Conservation (phyloP, 2,888 invertebrate species). For the Heteromurus nitidus region DNA sequence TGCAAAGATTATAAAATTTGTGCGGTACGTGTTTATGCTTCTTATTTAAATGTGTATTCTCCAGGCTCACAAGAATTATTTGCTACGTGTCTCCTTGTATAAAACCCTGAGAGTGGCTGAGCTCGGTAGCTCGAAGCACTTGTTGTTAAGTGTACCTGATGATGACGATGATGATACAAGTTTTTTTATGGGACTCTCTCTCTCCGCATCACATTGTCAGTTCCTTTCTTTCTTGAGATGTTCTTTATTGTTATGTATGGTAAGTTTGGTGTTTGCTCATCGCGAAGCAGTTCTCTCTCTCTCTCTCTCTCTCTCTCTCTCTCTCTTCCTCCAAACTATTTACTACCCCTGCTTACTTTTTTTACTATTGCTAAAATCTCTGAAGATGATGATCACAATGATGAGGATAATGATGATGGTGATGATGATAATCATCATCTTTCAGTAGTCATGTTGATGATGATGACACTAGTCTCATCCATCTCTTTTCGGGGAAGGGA, state of each 20-base stretch:
- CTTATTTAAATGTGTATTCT: no score
- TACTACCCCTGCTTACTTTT: constrained; percentile 19
- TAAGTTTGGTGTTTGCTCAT: not conserved
- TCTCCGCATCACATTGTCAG: constrained; percentile 18
- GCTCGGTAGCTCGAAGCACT: constrained; percentile 43
- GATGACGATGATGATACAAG: constrained; percentile 51
- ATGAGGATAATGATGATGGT: constrained; percentile 47
- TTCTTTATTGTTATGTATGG: constrained; percentile 27
- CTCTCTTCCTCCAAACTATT: not conserved
- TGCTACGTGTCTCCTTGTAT: constrained; percentile 27
- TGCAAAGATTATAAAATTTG: no score
- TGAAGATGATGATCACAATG: constrained; percentile 31
- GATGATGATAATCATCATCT: constrained; percentile 54
- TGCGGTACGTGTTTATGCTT: no score
- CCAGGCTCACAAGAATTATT: no score
- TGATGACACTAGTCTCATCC: constrained; percentile 42
- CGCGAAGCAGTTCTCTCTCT: not conserved
- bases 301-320: not conserved
- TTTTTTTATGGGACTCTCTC: constrained; percentile 52
- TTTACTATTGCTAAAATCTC: constrained; percentile 38
- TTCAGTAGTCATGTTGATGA: constrained; percentile 30
- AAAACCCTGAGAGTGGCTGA: constrained; percentile 19
- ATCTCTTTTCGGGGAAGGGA: not conserved
- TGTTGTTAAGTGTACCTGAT: constrained; percentile 44
- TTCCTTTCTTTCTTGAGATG: constrained; percentile 14